phyloP scores from a whole-genome alignment of 1,140 invertebrate species.

The Magallana gigas region DNA sequence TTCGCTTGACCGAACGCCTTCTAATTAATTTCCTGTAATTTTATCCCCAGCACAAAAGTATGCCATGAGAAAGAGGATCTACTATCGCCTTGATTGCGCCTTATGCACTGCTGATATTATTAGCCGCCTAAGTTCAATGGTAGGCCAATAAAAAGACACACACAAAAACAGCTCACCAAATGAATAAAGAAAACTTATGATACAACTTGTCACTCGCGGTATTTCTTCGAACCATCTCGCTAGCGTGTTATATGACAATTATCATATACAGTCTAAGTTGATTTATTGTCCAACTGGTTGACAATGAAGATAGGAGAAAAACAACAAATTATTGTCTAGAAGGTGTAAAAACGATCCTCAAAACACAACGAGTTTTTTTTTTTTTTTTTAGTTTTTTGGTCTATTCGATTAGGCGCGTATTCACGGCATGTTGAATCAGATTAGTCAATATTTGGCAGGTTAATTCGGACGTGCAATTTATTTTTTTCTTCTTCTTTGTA shows the following conservation, averaged over 20 bases:
- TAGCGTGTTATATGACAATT: conserved; percentile 24
- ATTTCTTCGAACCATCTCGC: background rate
- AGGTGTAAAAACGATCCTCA: background rate
- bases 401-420: conserved; percentile 6
- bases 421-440: conserved; percentile 23
- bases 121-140: background rate
- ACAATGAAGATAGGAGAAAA: background rate
- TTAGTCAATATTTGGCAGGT: conserved; percentile 30
- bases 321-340: background rate
- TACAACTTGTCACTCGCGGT: conserved; percentile 21
- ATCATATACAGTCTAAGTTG: background rate
- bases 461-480: conserved; percentile 32
- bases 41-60: conserved; percentile 4
- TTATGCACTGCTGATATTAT: conserved; percentile 27
- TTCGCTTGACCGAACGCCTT: conserved; percentile 6
- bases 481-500: conserved; percentile 13
- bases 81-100: background rate
- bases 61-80: background rate
- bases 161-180: background rate
- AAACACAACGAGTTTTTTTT: background rate
- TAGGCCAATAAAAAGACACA: conserved; percentile 15
- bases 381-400: no score
- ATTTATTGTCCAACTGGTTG: background rate
- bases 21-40: conserved; percentile 37
- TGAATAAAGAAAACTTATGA: background rate